Conservation (phyloP, 23 tunicate species). For the Styela clava region DNA sequence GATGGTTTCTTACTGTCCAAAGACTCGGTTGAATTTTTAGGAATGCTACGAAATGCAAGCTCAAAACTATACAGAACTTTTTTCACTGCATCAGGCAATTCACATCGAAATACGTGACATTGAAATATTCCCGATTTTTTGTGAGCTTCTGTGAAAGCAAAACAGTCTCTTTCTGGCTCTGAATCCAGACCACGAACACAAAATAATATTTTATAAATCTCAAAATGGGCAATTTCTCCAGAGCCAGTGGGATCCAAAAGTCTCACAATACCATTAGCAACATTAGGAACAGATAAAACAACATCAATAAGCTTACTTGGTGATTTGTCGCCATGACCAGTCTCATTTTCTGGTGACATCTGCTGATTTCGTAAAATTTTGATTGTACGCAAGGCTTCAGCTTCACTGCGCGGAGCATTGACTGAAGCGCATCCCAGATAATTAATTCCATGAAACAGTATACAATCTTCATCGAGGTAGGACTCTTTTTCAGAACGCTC, state of each 20-base stretch:
- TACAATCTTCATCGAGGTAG: constrained; percentile 61
- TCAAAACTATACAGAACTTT: constrained; percentile 83
- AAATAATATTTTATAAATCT: constrained; percentile 57
- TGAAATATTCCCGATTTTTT: constrained; percentile 64
- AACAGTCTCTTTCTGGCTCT: constrained; percentile 56
- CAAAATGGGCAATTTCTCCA: constrained; percentile 44
- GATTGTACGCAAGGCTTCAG: constrained; percentile 46
- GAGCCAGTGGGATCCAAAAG: constrained; percentile 49
- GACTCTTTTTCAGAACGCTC: not conserved
- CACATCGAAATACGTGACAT: constrained; percentile 89
- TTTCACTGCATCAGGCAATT: constrained; percentile 82
- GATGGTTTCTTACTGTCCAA: not conserved
- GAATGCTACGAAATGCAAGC: constrained; percentile 63
- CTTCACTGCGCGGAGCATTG: constrained; percentile 62
- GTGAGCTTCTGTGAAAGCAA: constrained; percentile 77
- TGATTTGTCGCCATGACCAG: not conserved
- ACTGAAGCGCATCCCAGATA: constrained; percentile 83
- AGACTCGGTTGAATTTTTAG: constrained; percentile 32
- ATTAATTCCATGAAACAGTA: constrained; percentile 63
- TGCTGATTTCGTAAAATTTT: constrained; percentile 52
- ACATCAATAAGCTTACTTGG: constrained; percentile 56
- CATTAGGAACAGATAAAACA: constrained; percentile 65
- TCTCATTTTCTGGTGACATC: not conserved
- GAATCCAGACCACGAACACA: constrained; percentile 55
- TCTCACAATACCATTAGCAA: constrained; percentile 78